Base-by-base conservation (phyloP, 2,797 vertebrate genomes). In the Neomorphus geoffroyi region DNA sequence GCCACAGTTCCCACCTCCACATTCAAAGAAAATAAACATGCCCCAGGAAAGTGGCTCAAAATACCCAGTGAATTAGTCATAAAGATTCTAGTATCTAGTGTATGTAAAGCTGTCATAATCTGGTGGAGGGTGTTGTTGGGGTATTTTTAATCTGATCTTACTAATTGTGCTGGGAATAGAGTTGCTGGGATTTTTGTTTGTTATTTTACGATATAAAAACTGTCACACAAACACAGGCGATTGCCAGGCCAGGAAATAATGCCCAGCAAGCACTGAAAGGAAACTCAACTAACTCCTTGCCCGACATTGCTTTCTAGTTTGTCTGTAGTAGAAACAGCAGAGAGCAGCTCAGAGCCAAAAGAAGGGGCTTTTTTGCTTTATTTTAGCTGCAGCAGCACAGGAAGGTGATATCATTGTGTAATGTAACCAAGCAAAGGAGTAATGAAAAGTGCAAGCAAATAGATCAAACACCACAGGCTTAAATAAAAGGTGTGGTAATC, bases 401-500 rank as follows among this genome's bases (percentile, higher is more conserved):
- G 80, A 94, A 93, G 78, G 90, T 85, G 96, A 90, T 94, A 95
- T 54, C 90, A 90, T 51, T 93, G 88, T 88, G 69, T 84, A 94
- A 80, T 22, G 80, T 82, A 92, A 93, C 92, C 71, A 87, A 92
- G 86, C 50, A 80, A 80, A 88, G 72, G 64, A 92, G 71, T 65
- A 88, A 94, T 80, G 86, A 69, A 96, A 94, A 94, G 86, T 62
- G 69, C 88, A 92, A 90, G 93, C 91, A 94, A 85, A 87, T 21
- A 94, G 64, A 92, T 90, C 70, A 86, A 95, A 92, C 32, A 94
- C 88, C 67, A 85, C 27, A 37, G 80, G 78, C 65, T 85, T 95
- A 94, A 94, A 94, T 71, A 90, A 93, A 93, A 95, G 88, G 94
- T 80, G 80, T 33, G 86, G 93, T 94, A 95, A 94, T 83, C 11